Conservation (phyloP, 2,888 invertebrate species). For the Uloborus plumipes region DNA sequence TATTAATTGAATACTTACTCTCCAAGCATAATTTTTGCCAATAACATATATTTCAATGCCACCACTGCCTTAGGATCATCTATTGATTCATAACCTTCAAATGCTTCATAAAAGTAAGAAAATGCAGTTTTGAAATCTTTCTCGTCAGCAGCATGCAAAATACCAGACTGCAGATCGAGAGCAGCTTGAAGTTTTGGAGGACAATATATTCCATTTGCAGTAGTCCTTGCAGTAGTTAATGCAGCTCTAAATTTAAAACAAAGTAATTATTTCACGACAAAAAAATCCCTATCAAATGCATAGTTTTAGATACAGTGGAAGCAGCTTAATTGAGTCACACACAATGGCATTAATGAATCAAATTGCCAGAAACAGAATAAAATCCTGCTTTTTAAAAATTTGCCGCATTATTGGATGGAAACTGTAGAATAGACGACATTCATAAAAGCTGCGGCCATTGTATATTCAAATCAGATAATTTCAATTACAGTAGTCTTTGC, state of each 20-base stretch:
- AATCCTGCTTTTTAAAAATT: too few species aligned
- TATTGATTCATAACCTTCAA: constrained; percentile 97
- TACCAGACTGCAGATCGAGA: constrained; percentile 92
- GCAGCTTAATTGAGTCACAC: too few species aligned
- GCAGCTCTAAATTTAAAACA: constrained; percentile 80
- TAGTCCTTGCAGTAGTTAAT: constrained; percentile 97
- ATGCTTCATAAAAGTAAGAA: constrained; percentile 99
- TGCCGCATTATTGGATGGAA: too few species aligned
- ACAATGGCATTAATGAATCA: too few species aligned
- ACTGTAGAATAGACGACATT: too few species aligned
- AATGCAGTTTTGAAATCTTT: constrained; percentile 99
- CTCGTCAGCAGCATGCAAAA: constrained; percentile 98
- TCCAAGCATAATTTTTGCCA: constrained; percentile 93
- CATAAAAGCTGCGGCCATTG: too few species aligned
- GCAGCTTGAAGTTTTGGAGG: constrained; percentile 98
- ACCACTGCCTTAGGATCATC: constrained; percentile 91
- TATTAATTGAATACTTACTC: too few species aligned
- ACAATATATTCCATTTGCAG: constrained; percentile 99
- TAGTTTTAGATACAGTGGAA: too few species aligned
- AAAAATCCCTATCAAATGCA: neutral
- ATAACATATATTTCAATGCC: constrained; percentile 98
- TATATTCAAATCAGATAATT: too few species aligned
- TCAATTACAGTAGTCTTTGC: too few species aligned
- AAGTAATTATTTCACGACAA: neutral
- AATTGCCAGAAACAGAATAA: too few species aligned